Evolutionary conservation across 2,797 vertebrate species (phyloP).

Genomic region (Darevskia mixta): DNA sequence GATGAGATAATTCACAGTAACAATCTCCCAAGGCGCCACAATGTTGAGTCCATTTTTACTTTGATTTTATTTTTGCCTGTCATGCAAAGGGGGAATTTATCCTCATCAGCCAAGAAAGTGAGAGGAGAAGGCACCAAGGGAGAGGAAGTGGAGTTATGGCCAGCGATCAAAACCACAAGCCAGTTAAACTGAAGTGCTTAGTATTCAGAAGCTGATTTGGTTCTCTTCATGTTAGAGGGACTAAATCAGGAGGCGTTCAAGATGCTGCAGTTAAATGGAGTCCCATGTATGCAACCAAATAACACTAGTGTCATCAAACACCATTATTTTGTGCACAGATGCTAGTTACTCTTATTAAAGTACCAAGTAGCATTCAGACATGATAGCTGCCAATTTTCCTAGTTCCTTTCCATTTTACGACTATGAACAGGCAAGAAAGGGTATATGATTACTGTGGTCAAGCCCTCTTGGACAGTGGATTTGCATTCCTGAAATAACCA

Average conservation of each 20-base stretch:
- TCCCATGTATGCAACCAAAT: background rate
- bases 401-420: background rate
- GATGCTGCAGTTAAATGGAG: background rate
- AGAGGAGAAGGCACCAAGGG: background rate
- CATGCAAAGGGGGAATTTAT: constrained; percentile 45
- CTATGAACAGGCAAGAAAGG: background rate
- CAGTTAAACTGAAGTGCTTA: background rate
- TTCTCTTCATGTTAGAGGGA: background rate
- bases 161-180: constrained; percentile 22
- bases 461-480: background rate
- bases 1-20: constrained; percentile 48
- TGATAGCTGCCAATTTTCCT: background rate
- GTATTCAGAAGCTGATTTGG: background rate
- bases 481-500: background rate
- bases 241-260: background rate
- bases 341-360: background rate
- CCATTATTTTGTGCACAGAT: background rate
- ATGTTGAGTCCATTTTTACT: constrained; percentile 22
- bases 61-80: constrained; percentile 6
- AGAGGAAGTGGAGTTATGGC: background rate
- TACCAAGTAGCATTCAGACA: background rate
- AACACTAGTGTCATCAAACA: background rate
- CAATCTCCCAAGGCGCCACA: constrained; percentile 42
- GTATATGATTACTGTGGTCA: background rate
- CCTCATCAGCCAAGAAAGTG: constrained; percentile 12